phyloP scores from a whole-genome alignment of 2,113 vertebrate genomes.

The Heliornis fulica region DNA sequence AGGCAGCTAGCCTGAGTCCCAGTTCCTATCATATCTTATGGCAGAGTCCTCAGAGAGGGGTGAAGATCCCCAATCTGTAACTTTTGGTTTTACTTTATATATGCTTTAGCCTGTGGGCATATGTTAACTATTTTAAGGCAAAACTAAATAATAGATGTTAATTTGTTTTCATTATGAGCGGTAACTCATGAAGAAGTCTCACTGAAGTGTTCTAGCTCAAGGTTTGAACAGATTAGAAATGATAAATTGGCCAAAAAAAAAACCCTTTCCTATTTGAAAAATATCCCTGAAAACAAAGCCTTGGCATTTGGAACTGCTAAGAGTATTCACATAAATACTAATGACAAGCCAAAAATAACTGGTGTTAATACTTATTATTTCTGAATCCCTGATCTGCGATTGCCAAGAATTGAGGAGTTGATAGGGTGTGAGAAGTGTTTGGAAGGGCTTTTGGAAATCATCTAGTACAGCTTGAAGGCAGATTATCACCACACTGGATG shows the following conservation, averaged over 20 bases:
- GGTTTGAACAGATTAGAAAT: constrained; percentile 30
- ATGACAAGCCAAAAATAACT: constrained; percentile 29
- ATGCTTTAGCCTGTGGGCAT: background rate
- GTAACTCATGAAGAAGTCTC: constrained; percentile 3
- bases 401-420: background rate
- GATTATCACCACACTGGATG: background rate
- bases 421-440: background rate
- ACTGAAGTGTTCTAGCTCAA: constrained; percentile 27
- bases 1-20: background rate
- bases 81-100: background rate
- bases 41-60: background rate
- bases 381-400: background rate
- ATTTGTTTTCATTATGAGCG: constrained; percentile 36
- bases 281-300: background rate
- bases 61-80: background rate
- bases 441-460: background rate
- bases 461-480: background rate
- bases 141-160: constrained; percentile 38
- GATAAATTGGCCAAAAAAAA: background rate
- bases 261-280: background rate
- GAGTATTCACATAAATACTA: constrained; percentile 20
- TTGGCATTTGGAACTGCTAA: constrained; percentile 5
- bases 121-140: background rate
- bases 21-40: background rate
- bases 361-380: constrained; percentile 32